These are phyloP conservation scores for Leucoraja erinaceus DNA, from an alignment of 2,113 vertebrate genomes.

Conservation along the genomic window DNA sequence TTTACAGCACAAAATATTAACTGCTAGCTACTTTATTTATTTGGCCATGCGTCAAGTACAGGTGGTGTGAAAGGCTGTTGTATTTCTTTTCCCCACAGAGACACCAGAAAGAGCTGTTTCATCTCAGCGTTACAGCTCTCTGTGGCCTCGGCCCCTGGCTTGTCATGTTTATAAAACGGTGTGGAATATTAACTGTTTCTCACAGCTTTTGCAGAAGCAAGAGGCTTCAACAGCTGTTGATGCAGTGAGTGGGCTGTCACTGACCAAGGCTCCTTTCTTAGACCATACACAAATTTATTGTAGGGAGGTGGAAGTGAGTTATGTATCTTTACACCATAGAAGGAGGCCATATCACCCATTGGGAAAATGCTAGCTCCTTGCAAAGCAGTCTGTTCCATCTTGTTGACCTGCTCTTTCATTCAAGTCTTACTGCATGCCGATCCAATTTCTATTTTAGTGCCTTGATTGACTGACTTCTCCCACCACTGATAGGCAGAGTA, in stretches of 20 bases:
- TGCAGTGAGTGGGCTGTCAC: conserved; percentile 47
- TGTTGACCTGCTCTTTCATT: too few relatives aligned
- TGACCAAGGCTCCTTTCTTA: conserved; percentile 47
- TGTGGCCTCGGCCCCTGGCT: conserved; percentile 39
- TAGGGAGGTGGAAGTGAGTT: conserved; percentile 36
- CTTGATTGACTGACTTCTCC: too few relatives aligned
- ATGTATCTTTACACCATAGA: conserved; percentile 36
- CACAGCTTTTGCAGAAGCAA: conserved; percentile 42
- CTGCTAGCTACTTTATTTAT: conserved; percentile 30
- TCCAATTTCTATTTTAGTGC: too few relatives aligned
- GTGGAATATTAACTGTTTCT: conserved; percentile 49
- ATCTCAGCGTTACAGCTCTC: conserved; percentile 41
- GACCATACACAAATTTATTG: conserved; percentile 43
- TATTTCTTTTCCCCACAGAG: conserved; percentile 43
- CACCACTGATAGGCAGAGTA: too few relatives aligned
- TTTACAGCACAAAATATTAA: not conserved
- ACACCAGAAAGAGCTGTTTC: conserved; percentile 42
- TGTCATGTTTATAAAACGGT: conserved; percentile 45
- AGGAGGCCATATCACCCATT: too few relatives aligned
- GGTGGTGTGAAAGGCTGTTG: conserved; percentile 28
- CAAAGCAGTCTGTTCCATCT: too few relatives aligned
- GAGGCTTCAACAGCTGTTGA: conserved; percentile 48
- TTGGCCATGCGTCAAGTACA: conserved; percentile 41
- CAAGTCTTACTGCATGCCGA: too few relatives aligned
- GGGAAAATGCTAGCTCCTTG: too few relatives aligned